Evolutionary conservation across 2,113 vertebrate species (phyloP).

Genomic region (Scomber scombrus): DNA sequence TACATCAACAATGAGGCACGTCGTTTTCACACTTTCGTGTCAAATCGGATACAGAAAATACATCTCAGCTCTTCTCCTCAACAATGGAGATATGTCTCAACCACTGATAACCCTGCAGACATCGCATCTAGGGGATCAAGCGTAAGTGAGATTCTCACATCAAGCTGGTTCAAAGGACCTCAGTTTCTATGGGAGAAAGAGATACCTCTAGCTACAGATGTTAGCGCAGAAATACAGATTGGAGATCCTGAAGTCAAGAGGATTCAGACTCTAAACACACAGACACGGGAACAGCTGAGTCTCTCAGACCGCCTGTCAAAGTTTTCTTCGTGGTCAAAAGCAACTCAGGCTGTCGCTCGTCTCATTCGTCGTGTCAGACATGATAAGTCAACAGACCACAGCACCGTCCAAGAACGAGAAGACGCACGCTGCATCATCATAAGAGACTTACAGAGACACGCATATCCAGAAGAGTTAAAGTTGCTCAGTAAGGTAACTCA

Average conservation of each 20-base stretch:
- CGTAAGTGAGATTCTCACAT: neutral
- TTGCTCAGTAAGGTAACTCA: neutral
- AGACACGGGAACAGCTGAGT: no score
- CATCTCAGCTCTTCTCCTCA: neutral
- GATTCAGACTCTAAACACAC: neutral
- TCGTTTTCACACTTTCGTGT: conserved; percentile 25
- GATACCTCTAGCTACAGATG: neutral
- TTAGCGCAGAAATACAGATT: neutral
- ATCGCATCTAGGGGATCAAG: neutral
- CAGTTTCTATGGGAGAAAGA: conserved; percentile 2
- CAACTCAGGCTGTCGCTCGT: no score
- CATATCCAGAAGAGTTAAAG: neutral
- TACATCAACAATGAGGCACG: conserved; percentile 26
- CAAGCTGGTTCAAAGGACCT: conserved; percentile 13
- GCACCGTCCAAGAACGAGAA: conserved; percentile 3
- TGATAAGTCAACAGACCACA: no score
- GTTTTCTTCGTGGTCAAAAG: no score
- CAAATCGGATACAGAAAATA: conserved; percentile 33
- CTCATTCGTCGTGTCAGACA: no score
- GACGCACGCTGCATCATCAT: neutral
- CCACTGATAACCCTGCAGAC: conserved; percentile 16
- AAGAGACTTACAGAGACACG: neutral
- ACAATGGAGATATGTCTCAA: conserved; percentile 14
- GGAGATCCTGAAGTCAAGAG: conserved; percentile 12
- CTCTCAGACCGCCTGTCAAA: no score